Evolutionary conservation across 2,888 invertebrate species (phyloP).

Genomic region (Panopea generosa): DNA sequence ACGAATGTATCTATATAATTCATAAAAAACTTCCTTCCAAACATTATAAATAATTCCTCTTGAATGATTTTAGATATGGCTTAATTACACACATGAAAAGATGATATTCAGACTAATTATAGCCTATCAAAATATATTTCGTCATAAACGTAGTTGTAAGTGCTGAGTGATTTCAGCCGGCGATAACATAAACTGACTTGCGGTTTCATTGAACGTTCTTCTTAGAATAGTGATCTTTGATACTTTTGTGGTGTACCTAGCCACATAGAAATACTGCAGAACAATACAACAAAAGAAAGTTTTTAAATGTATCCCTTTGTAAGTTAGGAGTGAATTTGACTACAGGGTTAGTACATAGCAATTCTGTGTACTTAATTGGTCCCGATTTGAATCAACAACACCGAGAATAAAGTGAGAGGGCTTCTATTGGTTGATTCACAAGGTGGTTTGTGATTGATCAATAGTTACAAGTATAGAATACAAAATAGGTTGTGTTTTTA

Average conservation of each 20-base stretch:
- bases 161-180: conserved; percentile 12
- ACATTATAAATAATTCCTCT: neutral
- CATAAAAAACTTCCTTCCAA: no score
- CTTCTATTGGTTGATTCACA: no score
- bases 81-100: conserved; percentile 26
- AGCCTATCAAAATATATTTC: conserved; percentile 19
- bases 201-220: conserved; percentile 1
- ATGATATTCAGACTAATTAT: conserved; percentile 20
- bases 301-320: conserved; percentile 7
- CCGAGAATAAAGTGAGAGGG: no score
- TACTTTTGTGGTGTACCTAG: neutral
- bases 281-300: neutral
- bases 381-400: no score
- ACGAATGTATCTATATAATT: no score
- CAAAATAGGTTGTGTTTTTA: no score
- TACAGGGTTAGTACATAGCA: no score
- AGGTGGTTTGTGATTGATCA: no score
- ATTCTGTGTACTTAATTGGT: no score
- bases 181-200: conserved; percentile 10
- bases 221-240: conserved; percentile 2
- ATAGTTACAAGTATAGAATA: no score
- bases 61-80: conserved; percentile 24
- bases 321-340: no score
- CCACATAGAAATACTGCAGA: conserved; percentile 9
- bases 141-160: conserved; percentile 7